These are phyloP conservation scores for Charina bottae DNA, from an alignment of 2,113 vertebrate species.

Conservation along the genomic window DNA sequence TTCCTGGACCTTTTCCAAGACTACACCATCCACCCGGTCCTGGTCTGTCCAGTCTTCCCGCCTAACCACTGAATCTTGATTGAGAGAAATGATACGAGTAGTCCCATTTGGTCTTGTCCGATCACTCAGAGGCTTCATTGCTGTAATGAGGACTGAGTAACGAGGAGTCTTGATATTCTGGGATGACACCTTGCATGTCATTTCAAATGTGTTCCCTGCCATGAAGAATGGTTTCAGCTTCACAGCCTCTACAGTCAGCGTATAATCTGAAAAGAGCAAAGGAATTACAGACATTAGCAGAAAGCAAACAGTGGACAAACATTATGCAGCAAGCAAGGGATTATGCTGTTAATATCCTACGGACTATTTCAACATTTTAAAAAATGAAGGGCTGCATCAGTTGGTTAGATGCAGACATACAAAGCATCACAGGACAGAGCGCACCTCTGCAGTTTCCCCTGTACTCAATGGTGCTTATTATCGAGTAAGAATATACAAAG, in stretches of 20 bases:
- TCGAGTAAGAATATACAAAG: not conserved
- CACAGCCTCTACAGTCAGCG: constrained; percentile 78
- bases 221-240: constrained; percentile 82
- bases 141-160: constrained; percentile 87
- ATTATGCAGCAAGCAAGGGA: not conserved
- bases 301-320: constrained; percentile 10
- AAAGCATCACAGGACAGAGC: constrained; percentile 19
- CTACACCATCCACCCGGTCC: constrained; percentile 81
- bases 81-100: constrained; percentile 86
- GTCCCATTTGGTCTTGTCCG: constrained; percentile 61
- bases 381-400: not conserved
- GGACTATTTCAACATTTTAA: not conserved
- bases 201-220: constrained; percentile 93
- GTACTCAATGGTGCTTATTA: not conserved
- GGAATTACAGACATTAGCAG: constrained; percentile 45
- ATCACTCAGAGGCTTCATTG: constrained; percentile 74
- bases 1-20: constrained; percentile 87
- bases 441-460: not conserved
- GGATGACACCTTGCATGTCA: constrained; percentile 85
- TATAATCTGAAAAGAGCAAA: constrained; percentile 72
- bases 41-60: constrained; percentile 84
- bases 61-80: constrained; percentile 84
- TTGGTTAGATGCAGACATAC: constrained; percentile 11
- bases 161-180: constrained; percentile 86
- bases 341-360: not conserved